Evolutionary conservation across 1,140 invertebrate species (phyloP), one percentile per base, ranked within the genome.

Genomic region (Listronotus bonariensis): DNA sequence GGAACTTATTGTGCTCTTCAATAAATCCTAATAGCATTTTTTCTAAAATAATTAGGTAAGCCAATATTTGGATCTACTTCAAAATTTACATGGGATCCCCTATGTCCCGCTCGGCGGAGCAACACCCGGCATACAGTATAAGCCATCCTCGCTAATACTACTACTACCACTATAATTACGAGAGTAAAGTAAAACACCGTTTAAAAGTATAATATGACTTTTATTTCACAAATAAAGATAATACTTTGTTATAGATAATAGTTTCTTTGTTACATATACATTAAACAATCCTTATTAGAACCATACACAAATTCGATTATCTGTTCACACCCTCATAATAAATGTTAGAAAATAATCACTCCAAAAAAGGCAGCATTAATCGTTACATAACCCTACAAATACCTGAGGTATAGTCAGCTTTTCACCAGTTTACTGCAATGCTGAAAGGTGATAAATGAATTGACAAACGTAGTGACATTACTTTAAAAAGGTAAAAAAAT

Each of bases 181-280:
- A 51, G 17, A 51, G 6, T 15, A 51, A 51, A 51, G 6, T n/a
- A 15, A 51, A 51, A 51, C 48, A 14, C 6, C 41, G 6, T 18
- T 17, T 18, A 53, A 53, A 26, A 26, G 17, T 14, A 48, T 53
- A 53, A 60, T 60, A 40, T n/a, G n/a, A n/a, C 4, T 51, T 60
- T 52, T 60, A 51, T 60, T 60, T 60, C 31, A 60, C 34, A 51
- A 51, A 60, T 51, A 42, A 46, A 31, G 34, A 26, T 59, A 59
- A 59, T 59, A 59, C 46, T 60, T 60, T 60, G 46, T 60, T 51
- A 60, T 51, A 49, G 20, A 59, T 49, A 60, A 51, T 17, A 38
- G 18, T 15, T 51, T 60, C 46, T 46, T n/a, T 53, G 12, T 38
- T 26, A 8, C 58, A 60, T 51, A 49, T 45, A 45, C 58, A 51